Evolutionary conservation across 1,140 invertebrate species (phyloP), one percentile per base, ranked within the genome.

Genomic region (Macrocentrus cingulum): DNA sequence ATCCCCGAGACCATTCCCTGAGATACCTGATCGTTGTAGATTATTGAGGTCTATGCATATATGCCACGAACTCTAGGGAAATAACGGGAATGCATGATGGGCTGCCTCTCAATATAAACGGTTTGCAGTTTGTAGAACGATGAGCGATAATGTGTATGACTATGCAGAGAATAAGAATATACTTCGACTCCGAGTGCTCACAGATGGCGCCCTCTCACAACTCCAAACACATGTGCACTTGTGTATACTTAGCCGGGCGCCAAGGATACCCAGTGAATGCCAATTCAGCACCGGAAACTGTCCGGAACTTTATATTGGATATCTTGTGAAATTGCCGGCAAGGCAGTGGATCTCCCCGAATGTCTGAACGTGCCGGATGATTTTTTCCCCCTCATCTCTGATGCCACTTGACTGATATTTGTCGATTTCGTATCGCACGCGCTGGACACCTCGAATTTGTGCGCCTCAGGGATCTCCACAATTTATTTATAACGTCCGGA

Each of bases 71-170:
- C 41, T 42, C 41, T 16, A 18, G 41, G 41, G 41, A 7, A 42
- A 42, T 42, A 42, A 42, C 41, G 41, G 41, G 20, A 42, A 42
- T 42, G 41, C 41, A 42, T 42, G n/a, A 18, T 8, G n/a, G 41
- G 16, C 15, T 42, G 15, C 41, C 18, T n/a, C 41, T 42, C n/a
- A 16, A 42, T 16, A 42, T 42, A 42, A n/a, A 42, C 18, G 41
- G 8, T 9, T 42, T 42, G 6, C 41, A 42, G 41, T 16, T 42
- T 42, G 18, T 16, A 42, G 41, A 42, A 42, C 41, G 41, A 42
- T 42, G 20, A 42, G 41, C 41, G 20, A 18, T 8, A 42, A 16
- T 18, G 20, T n/a, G 15, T 16, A 4, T 9, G 15, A 18, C 16
- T 42, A 42, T 42, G 9, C 15, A 16, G 16, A n/a, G 1, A 16